Conservation (phyloP, 2,113 vertebrate genomes). For the Platichthys stellatus region DNA sequence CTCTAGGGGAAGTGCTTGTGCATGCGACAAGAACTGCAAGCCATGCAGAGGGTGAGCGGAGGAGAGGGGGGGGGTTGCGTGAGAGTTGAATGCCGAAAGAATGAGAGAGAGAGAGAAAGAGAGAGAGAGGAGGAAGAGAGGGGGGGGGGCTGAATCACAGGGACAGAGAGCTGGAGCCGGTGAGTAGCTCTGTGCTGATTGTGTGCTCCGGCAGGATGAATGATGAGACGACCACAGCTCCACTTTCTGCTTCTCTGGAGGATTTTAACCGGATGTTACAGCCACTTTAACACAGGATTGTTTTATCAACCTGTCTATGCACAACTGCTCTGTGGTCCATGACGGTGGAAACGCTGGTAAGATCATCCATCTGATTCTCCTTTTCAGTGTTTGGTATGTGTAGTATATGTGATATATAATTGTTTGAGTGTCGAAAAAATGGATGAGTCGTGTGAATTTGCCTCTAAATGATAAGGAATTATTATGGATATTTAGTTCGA, state of each 20-base stretch:
- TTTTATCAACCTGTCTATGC: conserved; percentile 3
- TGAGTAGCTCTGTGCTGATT: conserved; percentile 38
- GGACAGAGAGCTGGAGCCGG: conserved; percentile 46
- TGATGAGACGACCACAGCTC: conserved; percentile 35
- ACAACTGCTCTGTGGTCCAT: conserved; percentile 3
- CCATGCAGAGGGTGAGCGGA: conserved; percentile 8
- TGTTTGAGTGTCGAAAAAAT: too few species aligned
- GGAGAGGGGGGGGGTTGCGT: conserved; percentile 9
- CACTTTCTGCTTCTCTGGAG: conserved; percentile 41
- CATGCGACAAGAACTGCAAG: conserved; percentile 36
- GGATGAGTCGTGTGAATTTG: not conserved
- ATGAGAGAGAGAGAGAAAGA: conserved; percentile 38
- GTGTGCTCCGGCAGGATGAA: conserved; percentile 41
- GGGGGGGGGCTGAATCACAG: conserved; percentile 53
- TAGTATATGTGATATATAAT: not conserved
- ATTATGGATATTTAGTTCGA: not conserved
- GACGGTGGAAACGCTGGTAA: conserved; percentile 53
- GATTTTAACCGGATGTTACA: conserved; percentile 46
- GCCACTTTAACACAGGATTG: conserved; percentile 42
- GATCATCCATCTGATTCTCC: conserved; percentile 1
- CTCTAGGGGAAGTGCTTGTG: conserved; percentile 24
- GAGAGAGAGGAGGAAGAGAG: conserved; percentile 36
- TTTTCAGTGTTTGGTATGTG: not conserved
- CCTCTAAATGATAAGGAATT: not conserved
- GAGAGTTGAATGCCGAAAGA: conserved; percentile 26